These are phyloP conservation scores for Elysia crispata DNA, from an alignment of 2,888 invertebrate species.

Conservation along the genomic window DNA sequence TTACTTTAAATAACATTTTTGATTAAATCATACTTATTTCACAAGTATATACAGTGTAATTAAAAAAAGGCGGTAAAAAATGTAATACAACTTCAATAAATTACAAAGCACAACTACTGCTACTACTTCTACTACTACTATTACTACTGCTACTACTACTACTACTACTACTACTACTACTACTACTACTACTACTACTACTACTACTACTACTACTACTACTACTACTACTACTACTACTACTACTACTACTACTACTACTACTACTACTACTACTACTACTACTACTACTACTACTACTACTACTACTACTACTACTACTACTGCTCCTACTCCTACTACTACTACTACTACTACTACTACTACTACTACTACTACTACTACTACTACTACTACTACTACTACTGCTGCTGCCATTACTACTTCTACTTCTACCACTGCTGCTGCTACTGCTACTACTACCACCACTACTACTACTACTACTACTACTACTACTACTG, in stretches of 20 bases:
- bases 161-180: slow-evolving; percentile 28
- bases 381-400: slow-evolving; percentile 19
- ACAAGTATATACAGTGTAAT: no score
- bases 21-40: no score
- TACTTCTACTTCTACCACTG: no score
- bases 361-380: slow-evolving; percentile 28
- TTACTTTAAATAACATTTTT: no score
- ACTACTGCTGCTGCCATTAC: no score
- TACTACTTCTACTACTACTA: slow-evolving; percentile 25
- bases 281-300: slow-evolving; percentile 22
- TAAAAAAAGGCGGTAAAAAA: no score
- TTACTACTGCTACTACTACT: slow-evolving; percentile 24
- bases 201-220: slow-evolving; percentile 23
- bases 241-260: slow-evolving; percentile 28
- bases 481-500: slow-evolving; percentile 26
- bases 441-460: slow-evolving; percentile 22
- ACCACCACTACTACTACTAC: slow-evolving; percentile 24
- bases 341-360: no score
- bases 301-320: no score
- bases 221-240: slow-evolving; percentile 28
- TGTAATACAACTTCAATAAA: no score
- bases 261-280: slow-evolving; percentile 16
- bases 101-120: no score
- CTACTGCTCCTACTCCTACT: no score
- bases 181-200: slow-evolving; percentile 22